Base-by-base conservation (phyloP, 2,797 vertebrate species). In the Coregonus suidteri region DNA sequence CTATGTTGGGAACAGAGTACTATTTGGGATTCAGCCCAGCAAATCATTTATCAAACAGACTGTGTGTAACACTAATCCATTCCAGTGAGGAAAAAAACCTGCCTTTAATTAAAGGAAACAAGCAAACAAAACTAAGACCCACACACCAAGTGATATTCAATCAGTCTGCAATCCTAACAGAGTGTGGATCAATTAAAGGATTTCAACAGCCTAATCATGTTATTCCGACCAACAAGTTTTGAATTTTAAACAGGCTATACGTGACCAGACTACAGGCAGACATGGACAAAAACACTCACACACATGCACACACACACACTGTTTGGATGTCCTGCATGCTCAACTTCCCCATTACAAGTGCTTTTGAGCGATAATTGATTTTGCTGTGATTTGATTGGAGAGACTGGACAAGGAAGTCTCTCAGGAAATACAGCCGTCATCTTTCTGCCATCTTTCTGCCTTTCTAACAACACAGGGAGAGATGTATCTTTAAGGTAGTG, bases 161-260 rank as follows among this genome's bases (percentile, higher is more conserved):
- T 92, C 90, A 92, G 87, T 82, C 76, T 74, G 84, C 87, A 87
- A 87, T 92, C 89, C 90, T 75, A 86, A 85, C 83, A 87, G 84
- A 84, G 83, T 83, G 83, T 85, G 89, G 91, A 90, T 92, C 90
- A 90, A 89, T 92, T 91, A 92, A 83, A 90, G 81, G 83, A 88
- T 87, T 91, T 83, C 82, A 85, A 84, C 82, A 82, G 71, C 83
- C 84, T 83, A 83, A 15, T 84, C 81, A 59, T 76, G 34, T 83
- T 85, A 83, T 79, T 62, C 81, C 73, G 9, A 41, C 59, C 34
- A 77, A 84, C 87, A 85, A 82, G 71, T 84, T 59, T n/a, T 0
- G 59, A 25, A 64, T 64, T 20, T 64, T 64, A 64, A 64, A 64
- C 59, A 64, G 25, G 4, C 59, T 25, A 25, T 25, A 25, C 9